Base-by-base conservation (phyloP, 1,140 invertebrate genomes). In the Manduca sexta region DNA sequence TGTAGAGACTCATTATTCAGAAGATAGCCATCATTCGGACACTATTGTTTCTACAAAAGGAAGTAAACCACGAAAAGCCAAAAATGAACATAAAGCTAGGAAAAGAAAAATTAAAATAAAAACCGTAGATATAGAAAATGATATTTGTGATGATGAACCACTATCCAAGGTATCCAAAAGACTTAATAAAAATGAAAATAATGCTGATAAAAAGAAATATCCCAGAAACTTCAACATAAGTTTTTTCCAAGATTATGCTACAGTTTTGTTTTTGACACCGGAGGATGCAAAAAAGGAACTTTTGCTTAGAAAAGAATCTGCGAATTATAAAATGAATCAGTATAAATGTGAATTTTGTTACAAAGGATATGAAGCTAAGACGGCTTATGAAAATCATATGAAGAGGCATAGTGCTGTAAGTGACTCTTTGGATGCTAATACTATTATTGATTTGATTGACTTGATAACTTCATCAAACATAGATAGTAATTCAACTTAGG, bases 321-420 rank as follows among this genome's bases (percentile, higher is more conserved):
- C 11, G 13, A 58, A 53, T 38, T 58, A 58, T 37, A 58, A 58
- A 35, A 44, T 5, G 2, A 49, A 30, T 1, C 43, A 42, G 13
- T 52, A 48, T 21, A 58, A 58, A 31, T 58, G 50, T 46, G 44
- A 58, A 30, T 12, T 49, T 2, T 58, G 56, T 29, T 58, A 45
- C 29, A 48, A 42, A 29, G 56, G 56, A 0, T 58, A 45, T 46
- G 47, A 49, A 30, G 46, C 33, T 2, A 45, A 58, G 34, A 14
- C 38, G 10, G 44, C 56, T 13, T 58, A 38, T 45, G 46, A 49
- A 5, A 53, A 41, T 42, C 56, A 58, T 33, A 49, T 42, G 33
- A 58, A 58, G 30, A 52, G 40, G 35, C 55, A 58, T 17, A 52
- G 43, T 16, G 11, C n/a, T 13, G 55, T 58, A 30, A 49, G 49